Conservation (phyloP, 2,888 invertebrate species). For the Melieria omissa region DNA sequence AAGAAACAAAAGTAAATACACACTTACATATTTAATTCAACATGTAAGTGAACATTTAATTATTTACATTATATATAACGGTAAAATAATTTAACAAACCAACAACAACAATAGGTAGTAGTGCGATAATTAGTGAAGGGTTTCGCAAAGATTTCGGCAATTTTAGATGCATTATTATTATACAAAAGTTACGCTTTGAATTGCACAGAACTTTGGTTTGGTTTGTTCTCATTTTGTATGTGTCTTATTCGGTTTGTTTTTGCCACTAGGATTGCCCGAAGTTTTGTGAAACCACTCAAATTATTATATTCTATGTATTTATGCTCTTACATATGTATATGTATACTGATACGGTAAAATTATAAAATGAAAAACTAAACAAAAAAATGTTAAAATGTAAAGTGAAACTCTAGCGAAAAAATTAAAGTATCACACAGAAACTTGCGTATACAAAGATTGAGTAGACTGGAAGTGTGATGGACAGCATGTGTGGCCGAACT, state of each 20-base stretch:
- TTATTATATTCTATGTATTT: not conserved
- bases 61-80: not conserved
- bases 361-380: not conserved
- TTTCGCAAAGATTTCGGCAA: not conserved
- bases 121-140: not conserved
- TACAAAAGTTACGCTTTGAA: too few species aligned
- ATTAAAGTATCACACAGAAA: conserved; percentile 6
- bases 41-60: conserved; percentile 9
- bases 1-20: not conserved
- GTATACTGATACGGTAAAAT: not conserved
- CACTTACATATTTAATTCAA: not conserved
- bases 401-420: not conserved
- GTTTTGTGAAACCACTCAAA: too few species aligned
- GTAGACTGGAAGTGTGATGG: not conserved
- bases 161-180: not conserved
- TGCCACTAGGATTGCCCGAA: too few species aligned
- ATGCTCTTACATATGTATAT: not conserved
- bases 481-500: too few species aligned
- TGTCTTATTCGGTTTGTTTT: too few species aligned
- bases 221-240: too few species aligned
- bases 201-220: too few species aligned
- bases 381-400: not conserved
- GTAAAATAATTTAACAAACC: not conserved
- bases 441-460: not conserved
- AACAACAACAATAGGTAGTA: not conserved